phyloP scores from a whole-genome alignment of 2,888 invertebrate species.

The Brachyptera putata region DNA sequence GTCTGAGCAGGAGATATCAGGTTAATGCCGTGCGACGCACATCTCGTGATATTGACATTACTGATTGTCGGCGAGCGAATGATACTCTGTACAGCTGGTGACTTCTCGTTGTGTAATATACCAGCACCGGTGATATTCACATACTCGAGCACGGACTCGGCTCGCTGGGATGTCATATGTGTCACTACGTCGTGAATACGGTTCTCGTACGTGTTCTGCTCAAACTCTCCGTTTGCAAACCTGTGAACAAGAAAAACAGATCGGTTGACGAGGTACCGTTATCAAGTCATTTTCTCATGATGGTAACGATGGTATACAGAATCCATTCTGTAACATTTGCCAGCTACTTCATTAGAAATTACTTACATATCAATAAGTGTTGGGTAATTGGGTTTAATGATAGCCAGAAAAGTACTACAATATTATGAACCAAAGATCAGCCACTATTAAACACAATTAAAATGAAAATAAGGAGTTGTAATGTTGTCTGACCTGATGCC shows the following conservation, averaged over 20 bases:
- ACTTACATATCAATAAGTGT: no score
- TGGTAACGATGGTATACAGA: no score
- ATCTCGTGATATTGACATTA: constrained; percentile 75
- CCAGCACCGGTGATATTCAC: constrained; percentile 90
- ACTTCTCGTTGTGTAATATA: constrained; percentile 90
- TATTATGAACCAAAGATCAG: no score
- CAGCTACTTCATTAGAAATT: no score
- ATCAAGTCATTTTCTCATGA: no score
- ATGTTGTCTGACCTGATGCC: constrained; percentile 61
- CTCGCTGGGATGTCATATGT: constrained; percentile 62
- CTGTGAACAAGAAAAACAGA: constrained; percentile 46
- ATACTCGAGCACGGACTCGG: constrained; percentile 73
- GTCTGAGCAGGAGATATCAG: constrained; percentile 83
- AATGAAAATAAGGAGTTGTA: no score
- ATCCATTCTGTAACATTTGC: no score
- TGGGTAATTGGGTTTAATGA: no score
- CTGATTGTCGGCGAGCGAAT: constrained; percentile 78
- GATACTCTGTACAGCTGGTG: constrained; percentile 86
- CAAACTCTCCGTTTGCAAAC: constrained; percentile 85
- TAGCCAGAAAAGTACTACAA: no score
- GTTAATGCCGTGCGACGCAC: constrained; percentile 89
- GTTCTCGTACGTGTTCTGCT: constrained; percentile 77
- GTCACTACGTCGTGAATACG: constrained; percentile 77
- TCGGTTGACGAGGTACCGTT: no score
- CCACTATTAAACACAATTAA: no score